These are phyloP conservation scores for Notarius quadriscutis DNA, from an alignment of 2,113 vertebrate genomes.

Conservation along the genomic window DNA sequence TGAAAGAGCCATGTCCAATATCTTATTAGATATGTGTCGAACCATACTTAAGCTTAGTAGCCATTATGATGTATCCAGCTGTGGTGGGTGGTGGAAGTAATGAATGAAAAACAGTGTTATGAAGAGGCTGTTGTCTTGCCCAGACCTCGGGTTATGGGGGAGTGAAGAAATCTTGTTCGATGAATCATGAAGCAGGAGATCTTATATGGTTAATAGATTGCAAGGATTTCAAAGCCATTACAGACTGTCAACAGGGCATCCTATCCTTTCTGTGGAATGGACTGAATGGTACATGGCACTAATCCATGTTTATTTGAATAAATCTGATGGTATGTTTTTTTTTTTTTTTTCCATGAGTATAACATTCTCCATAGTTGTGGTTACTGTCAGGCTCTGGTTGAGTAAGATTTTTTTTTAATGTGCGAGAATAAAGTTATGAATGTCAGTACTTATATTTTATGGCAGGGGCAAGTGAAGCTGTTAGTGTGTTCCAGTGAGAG, in stretches of 20 bases:
- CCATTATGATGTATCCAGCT: neutral
- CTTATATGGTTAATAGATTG: slow-evolving; percentile 5
- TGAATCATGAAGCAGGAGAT: neutral
- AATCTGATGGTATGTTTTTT: slow-evolving; percentile 23
- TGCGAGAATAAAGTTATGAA: slow-evolving; percentile 26
- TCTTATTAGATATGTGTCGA: neutral
- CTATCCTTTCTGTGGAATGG: neutral
- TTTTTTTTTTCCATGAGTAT: neutral
- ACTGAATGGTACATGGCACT: neutral
- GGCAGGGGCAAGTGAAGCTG: slow-evolving; percentile 21
- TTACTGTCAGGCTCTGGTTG: slow-evolving; percentile 10
- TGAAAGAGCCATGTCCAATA: neutral
- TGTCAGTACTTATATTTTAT: slow-evolving; percentile 35
- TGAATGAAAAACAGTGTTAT: neutral
- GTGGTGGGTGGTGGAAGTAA: slow-evolving; percentile 27
- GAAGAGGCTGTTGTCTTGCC: slow-evolving; percentile 17
- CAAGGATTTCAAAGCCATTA: slow-evolving; percentile 24
- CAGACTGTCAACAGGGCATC: slow-evolving; percentile 7
- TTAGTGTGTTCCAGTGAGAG: slow-evolving; percentile 21
- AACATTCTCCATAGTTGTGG: slow-evolving; percentile 20
- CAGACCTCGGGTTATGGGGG: neutral
- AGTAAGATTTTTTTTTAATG: slow-evolving; percentile 11
- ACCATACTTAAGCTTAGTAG: neutral
- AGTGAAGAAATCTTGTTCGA: neutral
- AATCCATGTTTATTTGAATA: slow-evolving; percentile 25